Evolutionary conservation across 2,113 vertebrate genomes (phyloP), one percentile per base, ranked within the genome.

Genomic region (Columba janthina): DNA sequence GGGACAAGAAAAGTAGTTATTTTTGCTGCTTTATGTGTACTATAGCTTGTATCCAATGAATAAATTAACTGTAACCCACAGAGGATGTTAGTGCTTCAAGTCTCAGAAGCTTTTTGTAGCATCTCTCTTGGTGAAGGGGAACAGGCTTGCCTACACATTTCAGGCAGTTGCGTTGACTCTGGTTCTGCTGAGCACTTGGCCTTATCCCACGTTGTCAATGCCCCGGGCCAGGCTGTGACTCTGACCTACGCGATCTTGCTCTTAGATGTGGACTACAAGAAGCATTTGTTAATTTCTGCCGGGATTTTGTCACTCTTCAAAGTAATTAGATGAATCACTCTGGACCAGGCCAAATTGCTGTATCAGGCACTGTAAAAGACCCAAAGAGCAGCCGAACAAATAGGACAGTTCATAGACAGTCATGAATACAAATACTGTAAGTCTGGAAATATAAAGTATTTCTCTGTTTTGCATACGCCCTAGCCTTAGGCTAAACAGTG

Each of bases 341-440:
- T 94, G 84, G 62, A 54, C 79, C 76, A 92, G 71, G 80, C 65
- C 88, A 78, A 50, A 78, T 69, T 74, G 38, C 83, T 82, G 6
- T 82, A 75, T 85, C 25, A 15, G 62, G 67, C 81, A 88, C 71
- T 79, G 91, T 62, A 73, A 89, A 89, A 71, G 88, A 75, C 54
- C 36, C 54, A 81, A 90, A 94, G 85, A 95, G 57, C 82, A 93
- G 92, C 53, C 74, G 92, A 94, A 91, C 90, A 95, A 81, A 75
- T 44, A 64, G 75, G 61, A 71, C 53, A 54, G 70, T 85, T 94
- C 85, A 93, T 54, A 88, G 90, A 20, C 65, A 50, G 32, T 38
- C 44, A 81, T 93, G 83, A 96, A 94, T 92, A 85, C 92, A 93
- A 93, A 89, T 87, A 69, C 26, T 79, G n/a, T 92, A 90, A 84